These are phyloP conservation scores for Proterorhinus semilunaris DNA, from an alignment of 2,113 vertebrate species.

Conservation along the genomic window DNA sequence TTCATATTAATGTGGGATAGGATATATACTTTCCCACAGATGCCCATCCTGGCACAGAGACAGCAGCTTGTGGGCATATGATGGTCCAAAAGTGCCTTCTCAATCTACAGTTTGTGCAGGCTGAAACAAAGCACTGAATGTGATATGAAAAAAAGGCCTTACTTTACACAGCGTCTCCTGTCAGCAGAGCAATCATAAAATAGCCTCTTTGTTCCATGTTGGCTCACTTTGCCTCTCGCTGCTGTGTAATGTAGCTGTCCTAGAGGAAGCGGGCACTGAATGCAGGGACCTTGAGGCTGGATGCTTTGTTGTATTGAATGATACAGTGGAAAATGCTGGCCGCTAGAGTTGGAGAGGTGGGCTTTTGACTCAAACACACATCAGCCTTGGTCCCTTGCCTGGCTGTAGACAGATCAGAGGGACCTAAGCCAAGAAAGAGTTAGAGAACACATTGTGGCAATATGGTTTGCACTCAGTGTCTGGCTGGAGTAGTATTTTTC, in stretches of 20 bases:
- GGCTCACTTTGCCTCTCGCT: conserved; percentile 26
- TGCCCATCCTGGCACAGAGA: too few species aligned
- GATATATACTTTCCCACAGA: too few species aligned
- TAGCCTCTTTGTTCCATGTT: conserved; percentile 27
- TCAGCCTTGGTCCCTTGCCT: conserved; percentile 25
- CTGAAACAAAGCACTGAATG: background rate
- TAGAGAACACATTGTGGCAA: too few species aligned
- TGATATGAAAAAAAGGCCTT: background rate
- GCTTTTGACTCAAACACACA: conserved; percentile 35
- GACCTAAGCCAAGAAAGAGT: conserved; percentile 32
- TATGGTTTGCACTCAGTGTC: too few species aligned
- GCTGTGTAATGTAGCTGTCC: conserved; percentile 20
- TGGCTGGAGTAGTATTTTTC: too few species aligned
- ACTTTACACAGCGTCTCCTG: conserved; percentile 2
- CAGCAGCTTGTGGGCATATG: background rate
- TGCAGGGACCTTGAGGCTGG: conserved; percentile 26
- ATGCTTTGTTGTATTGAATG: conserved; percentile 24
- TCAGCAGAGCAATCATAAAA: conserved; percentile 22
- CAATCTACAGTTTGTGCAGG: background rate
- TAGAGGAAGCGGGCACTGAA: background rate
- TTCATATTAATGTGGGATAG: too few species aligned
- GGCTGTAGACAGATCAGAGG: background rate
- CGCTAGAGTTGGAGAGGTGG: conserved; percentile 26
- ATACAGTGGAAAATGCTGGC: conserved; percentile 50
- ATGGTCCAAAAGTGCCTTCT: background rate